These are phyloP conservation scores for Polypterus senegalus DNA, from an alignment of 2,113 vertebrate species.

Conservation along the genomic window DNA sequence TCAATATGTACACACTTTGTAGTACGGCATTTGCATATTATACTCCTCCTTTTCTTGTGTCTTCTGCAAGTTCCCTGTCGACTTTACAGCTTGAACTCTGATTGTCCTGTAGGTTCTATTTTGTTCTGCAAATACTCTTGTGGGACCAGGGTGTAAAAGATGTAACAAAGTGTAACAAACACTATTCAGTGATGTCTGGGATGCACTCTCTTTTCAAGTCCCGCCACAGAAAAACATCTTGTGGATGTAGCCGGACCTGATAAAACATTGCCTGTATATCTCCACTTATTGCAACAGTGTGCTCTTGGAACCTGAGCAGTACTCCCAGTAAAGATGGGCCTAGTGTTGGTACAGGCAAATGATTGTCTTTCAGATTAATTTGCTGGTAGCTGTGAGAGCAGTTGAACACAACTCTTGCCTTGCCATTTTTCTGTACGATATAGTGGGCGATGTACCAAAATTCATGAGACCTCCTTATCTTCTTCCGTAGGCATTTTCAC, in stretches of 20 bases:
- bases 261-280: no score
- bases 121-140: no score
- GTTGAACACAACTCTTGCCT: slow-evolving; percentile 5
- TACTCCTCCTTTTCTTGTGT: no score
- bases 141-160: no score
- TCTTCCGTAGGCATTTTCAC: background rate
- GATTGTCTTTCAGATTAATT: background rate
- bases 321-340: background rate
- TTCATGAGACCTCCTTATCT: background rate
- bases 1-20: no score
- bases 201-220: slow-evolving; percentile 1
- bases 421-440: slow-evolving; percentile 3
- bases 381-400: slow-evolving; percentile 4
- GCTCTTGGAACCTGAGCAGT: no score
- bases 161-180: no score
- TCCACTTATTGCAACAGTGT: no score
- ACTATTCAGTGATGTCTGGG: slow-evolving; percentile 13
- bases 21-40: no score
- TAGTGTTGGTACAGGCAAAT: slow-evolving; percentile 10
- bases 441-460: slow-evolving; percentile 10
- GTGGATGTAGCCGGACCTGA: slow-evolving; percentile 1
- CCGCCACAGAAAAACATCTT: slow-evolving; percentile 17
- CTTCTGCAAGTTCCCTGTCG: no score
- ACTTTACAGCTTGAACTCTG: no score
- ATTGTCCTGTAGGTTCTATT: no score